These are phyloP conservation scores for Cephus rjabovi DNA, from an alignment of 2,888 invertebrate genomes.

Conservation along the genomic window DNA sequence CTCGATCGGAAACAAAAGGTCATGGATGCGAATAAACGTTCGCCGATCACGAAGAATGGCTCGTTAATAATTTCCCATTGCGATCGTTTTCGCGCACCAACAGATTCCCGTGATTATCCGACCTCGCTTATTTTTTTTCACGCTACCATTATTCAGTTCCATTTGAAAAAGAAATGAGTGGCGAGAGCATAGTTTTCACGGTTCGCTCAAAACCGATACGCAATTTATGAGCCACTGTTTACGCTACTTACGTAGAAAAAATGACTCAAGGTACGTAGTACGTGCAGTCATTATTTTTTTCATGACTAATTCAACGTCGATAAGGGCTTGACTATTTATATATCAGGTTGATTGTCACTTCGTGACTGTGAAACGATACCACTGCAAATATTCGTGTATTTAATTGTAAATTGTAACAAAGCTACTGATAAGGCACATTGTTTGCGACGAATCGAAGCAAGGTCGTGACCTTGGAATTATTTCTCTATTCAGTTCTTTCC, in stretches of 20 bases:
- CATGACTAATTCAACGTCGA: neutral
- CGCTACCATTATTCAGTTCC: neutral
- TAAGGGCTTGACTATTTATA: neutral
- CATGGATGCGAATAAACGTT: conserved; percentile 30
- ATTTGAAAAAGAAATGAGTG: too few species aligned
- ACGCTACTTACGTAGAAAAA: neutral
- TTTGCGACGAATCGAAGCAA: neutral
- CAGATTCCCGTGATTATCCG: neutral
- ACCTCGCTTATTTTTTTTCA: neutral
- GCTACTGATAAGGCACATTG: neutral
- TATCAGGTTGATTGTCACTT: neutral
- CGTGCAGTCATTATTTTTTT: neutral
- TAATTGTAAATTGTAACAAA: neutral
- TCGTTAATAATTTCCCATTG: conserved; percentile 37
- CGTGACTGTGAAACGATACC: neutral
- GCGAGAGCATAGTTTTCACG: neutral
- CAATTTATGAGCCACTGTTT: neutral
- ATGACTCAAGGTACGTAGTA: neutral
- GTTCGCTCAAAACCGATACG: neutral
- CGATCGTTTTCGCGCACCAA: neutral
- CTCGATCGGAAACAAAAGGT: conserved; percentile 41
- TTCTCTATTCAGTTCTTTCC: neutral
- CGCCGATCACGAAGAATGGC: conserved; percentile 37
- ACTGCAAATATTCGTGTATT: neutral
- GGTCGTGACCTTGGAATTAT: neutral